Evolutionary conservation across 2,888 invertebrate species (phyloP), one percentile per base, ranked within the genome.

Genomic region (Amiota mariae): DNA sequence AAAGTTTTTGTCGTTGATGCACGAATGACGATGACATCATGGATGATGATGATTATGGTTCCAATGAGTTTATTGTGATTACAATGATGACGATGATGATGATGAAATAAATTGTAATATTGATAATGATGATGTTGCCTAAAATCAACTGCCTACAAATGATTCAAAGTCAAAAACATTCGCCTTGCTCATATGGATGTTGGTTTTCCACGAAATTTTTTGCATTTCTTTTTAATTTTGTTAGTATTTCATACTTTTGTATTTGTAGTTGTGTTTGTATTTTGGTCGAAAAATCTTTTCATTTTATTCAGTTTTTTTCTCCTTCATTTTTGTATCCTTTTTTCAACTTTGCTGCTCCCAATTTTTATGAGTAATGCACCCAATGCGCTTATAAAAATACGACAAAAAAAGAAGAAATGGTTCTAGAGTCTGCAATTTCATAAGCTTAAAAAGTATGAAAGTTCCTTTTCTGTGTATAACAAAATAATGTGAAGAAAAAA

Each of bases 381-480:
- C 85, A 78, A 81, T 73, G 81, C 59, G 84, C 85, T 85, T 84
- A 84, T 84, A 82, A 82, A 84, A 78, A 56, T 72, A 75, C 75
- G 54, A n/a, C 8, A 20, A 49, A 18, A 54, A 51, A 12, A 51
- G 3, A 24, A 51, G 12, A 54, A 2, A 2, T 36, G 2, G 36
- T 36, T 36, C 36, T 6, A 36, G 36, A 36, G 4, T 36, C 20
- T 8, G 51, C 47, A 68, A 51, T 68, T 68, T 68, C 36, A 15
- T 24, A 12, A 51, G 67, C 67, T 68, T 68, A 68, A 68, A 68
- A 66, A 66, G 66, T 66, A 66, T 66, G 20, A 66, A 51, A 49
- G 18, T 54, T 68, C 18, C 49, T 51, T 68, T 36, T 36, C 36
- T 36, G 36, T 49, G 18, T 67, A 64, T 13, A 10, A 10, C 24